phyloP scores from a whole-genome alignment of 2,888 invertebrate genomes.

The Polydrusus pterygomalis region DNA sequence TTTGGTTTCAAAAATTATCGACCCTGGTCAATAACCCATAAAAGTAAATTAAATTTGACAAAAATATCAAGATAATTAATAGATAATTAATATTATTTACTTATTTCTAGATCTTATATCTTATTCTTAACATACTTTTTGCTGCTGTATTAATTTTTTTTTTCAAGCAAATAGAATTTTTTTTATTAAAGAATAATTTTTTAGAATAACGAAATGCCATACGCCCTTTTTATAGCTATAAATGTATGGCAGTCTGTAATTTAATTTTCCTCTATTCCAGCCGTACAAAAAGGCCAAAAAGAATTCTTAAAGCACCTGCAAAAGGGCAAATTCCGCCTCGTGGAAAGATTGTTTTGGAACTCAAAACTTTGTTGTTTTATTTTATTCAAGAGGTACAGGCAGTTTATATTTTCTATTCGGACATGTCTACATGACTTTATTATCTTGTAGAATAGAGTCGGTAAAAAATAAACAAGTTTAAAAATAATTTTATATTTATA shows the following conservation, averaged over 20 bases:
- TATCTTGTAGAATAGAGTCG: not conserved
- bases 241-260: slow-evolving; percentile 4
- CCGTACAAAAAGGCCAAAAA: not conserved
- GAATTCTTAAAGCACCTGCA: not conserved
- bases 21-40: too few species aligned
- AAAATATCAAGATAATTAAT: too few species aligned
- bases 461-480: not conserved
- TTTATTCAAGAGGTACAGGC: not conserved
- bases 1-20: too few species aligned
- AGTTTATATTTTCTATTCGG: not conserved
- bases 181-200: not conserved
- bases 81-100: too few species aligned
- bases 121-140: too few species aligned
- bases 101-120: too few species aligned
- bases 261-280: slow-evolving; percentile 12
- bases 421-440: not conserved
- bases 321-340: not conserved
- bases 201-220: not conserved
- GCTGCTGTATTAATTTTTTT: too few species aligned
- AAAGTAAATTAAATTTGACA: too few species aligned
- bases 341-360: slow-evolving; percentile 2
- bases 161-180: not conserved
- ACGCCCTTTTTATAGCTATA: not conserved
- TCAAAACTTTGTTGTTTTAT: slow-evolving; percentile 6
- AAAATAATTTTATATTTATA: not conserved